Evolutionary conservation across 2,888 invertebrate species (phyloP), one percentile per base, ranked within the genome.

Genomic region (Sialis lutaria): DNA sequence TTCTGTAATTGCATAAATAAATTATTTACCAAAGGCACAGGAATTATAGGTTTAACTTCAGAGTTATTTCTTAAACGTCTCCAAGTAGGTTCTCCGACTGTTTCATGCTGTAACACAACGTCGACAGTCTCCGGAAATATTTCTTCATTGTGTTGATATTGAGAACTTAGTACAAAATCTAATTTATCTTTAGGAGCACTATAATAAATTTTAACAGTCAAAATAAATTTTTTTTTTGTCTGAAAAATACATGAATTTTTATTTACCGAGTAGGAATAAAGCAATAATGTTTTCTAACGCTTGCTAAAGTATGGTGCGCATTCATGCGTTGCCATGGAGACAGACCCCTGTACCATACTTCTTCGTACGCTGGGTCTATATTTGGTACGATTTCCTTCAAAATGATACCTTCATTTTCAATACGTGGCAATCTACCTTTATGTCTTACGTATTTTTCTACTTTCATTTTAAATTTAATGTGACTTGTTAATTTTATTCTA

Each of bases 101-200:
- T 78, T 59, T 85, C 84, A 0, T 75, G 72, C 58, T 86, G 86
- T 49, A 82, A 58, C 51, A 73, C 67, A 1, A 75, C 60, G 55
- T 84, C 81, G 8, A 70, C 69, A 51, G 68, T 73, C 48, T 78
- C 77, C 0, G 79, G 73, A 55, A 81, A 82, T 33, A 64, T 55
- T 55, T 82, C 82, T 1, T 63, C 63, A 9, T 73, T 72, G 50
- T 85, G 83, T 55, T 78, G 69, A 59, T 85, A 87, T 0, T 77
- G 72, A 0, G 83, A 68, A 5, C 73, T 65, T 44, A 87, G 62
- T 6, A 75, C 64, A 46, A 82, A 67, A 58, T 87, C 87, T 49
- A 87, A 64, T 42, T 76, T 73, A 58, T 86, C 84, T 22, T 69
- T 65, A 0, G 84, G 83, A 45, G 74, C 65, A 57, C 75, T 68